These are phyloP conservation scores for Acanthopleura granulata DNA, from an alignment of 2,888 invertebrate species.

Conservation along the genomic window DNA sequence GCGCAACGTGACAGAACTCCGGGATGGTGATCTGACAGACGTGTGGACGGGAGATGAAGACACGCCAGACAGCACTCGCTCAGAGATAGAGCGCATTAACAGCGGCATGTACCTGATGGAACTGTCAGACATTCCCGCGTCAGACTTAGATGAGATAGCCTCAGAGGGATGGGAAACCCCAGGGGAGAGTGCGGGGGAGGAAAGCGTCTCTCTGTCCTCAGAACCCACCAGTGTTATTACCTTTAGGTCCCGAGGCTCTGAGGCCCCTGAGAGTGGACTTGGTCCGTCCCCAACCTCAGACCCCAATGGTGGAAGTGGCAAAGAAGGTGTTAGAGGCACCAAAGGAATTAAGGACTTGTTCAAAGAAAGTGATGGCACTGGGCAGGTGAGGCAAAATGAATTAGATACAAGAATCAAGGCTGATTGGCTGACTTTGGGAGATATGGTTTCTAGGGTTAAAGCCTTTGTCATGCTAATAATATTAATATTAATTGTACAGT, in stretches of 20 bases:
- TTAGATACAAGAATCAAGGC: no score
- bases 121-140: not conserved
- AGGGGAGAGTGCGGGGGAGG: not conserved
- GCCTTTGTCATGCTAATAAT: no score
- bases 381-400: no score
- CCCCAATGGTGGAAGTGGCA: no score
- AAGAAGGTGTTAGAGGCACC: no score
- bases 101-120: not conserved
- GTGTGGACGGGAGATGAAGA: constrained; percentile 14
- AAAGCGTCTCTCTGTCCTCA: not conserved
- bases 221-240: constrained; percentile 1
- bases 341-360: no score
- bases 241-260: not conserved
- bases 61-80: not conserved
- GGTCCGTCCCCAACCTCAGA: no score
- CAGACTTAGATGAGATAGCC: not conserved
- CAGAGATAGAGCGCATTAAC: not conserved
- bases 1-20: not conserved
- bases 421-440: no score
- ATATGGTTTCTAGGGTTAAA: no score
- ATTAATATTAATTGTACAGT: no score
- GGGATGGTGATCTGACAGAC: not conserved
- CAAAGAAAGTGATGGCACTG: no score
- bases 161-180: not conserved
- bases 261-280: not conserved